Base-by-base conservation (phyloP, 2,113 vertebrate species). In the Ailurus styani region DNA sequence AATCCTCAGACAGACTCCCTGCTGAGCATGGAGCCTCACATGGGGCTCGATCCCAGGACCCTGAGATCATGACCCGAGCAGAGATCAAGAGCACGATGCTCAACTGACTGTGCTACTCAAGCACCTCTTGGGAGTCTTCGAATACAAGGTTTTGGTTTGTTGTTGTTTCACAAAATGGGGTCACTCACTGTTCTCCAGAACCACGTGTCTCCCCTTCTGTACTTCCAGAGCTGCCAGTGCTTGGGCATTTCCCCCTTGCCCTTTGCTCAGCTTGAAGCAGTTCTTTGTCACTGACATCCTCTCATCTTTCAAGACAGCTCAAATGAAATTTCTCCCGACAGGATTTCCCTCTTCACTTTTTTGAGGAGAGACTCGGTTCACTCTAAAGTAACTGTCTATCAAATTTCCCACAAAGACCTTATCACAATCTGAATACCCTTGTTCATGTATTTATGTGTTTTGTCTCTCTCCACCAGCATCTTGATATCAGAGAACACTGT, bases 141-240 rank as follows among this genome's bases (percentile, higher is more conserved):
- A 82, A 37, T 29, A 12, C n/a, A 11, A 21, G 75, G 7, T 70
- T 60, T 15, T 18, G 23, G 23, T 31, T 82, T 40, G 37, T 3
- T 18, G 47, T 37, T 66, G 57, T 87, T 87, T 77, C 29, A 60
- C 5, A 77, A 64, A 79, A 42, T 11, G 18, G 5, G 6, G 20
- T 31, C 18, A 11, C 29, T 25, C 40, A 6, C 20, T 42, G 3
- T 66, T 70, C 29, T 60, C 66, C 21, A 55, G 55, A 11, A 8
- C 29, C 42, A 55, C 12, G 54, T 50, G 8, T 73, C 54, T 86
- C 21, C 20, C 3, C 31, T 17, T 57, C 14, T 64, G 6, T 8
- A 7, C 40, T 42, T 93, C 23, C 14, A 27, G 29, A 64, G 27
- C 0, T 13, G 27, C 45, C 31, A 45, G 31, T 0, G 0, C 4